Evolutionary conservation across 2,797 vertebrate genomes (phyloP).

Genomic region (Ispidina lecontei): DNA sequence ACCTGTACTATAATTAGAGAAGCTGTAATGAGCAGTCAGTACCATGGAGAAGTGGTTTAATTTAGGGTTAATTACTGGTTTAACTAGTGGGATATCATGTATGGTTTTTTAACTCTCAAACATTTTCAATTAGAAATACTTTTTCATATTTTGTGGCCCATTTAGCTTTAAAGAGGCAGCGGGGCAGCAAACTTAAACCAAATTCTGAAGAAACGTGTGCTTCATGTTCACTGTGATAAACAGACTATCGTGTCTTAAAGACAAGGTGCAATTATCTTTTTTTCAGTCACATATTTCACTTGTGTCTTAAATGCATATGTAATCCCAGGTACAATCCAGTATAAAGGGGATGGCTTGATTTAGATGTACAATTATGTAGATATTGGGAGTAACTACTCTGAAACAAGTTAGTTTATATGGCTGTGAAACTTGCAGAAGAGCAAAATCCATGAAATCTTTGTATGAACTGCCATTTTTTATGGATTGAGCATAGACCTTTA

Average conservation of each 20-base stretch:
- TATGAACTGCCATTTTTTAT: neutral
- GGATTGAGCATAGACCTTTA: conserved; percentile 5
- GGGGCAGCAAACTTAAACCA: neutral
- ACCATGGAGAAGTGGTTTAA: neutral
- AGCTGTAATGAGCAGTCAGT: neutral
- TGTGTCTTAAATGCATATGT: neutral
- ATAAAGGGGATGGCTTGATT: neutral
- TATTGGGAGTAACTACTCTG: neutral
- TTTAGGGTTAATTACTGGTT: neutral
- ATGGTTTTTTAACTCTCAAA: neutral
- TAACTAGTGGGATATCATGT: neutral
- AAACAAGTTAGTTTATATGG: neutral
- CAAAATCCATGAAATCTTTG: neutral
- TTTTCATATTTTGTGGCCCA: neutral
- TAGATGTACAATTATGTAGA: neutral
- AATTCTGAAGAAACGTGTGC: conserved; percentile 17
- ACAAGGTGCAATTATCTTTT: neutral
- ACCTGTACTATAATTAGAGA: neutral
- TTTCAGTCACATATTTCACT: conserved; percentile 36
- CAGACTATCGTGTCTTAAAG: neutral
- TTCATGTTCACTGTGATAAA: neutral
- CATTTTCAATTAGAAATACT: neutral
- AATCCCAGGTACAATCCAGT: neutral
- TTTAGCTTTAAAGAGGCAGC: conserved; percentile 5
- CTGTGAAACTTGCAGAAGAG: neutral